Percentiles rank a stretch among this genome's conserved stretches.
phyloP scores from a whole-genome alignment of 1,140 invertebrate species.

The Cataglyphis hispanica region DNA sequence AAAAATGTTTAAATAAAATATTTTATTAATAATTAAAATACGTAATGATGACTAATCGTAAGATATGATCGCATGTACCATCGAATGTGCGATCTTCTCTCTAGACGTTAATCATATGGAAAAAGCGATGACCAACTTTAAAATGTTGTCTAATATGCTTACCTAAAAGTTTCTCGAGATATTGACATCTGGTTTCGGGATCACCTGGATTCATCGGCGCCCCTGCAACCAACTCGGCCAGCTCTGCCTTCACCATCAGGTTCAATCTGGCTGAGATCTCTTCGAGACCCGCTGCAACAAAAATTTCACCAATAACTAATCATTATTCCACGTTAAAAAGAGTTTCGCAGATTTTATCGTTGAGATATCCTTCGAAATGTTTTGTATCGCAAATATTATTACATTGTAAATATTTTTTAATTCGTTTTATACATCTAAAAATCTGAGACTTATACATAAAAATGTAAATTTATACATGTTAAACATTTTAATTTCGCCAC shows the following conservation, averaged over 20 bases:
- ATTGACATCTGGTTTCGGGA: constrained; percentile 81
- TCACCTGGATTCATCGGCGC: constrained; percentile 79
- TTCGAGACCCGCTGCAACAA: constrained; percentile 79
- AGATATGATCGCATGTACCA: too few relatives aligned
- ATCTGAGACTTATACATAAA: not conserved
- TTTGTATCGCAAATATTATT: not conserved
- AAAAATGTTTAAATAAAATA: too few relatives aligned
- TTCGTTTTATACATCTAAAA: not conserved
- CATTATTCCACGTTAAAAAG: not conserved
- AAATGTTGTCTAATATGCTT: constrained; percentile 61
- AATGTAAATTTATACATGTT: not conserved
- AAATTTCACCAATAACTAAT: not conserved
- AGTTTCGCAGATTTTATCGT: not conserved
- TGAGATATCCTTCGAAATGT: not conserved
- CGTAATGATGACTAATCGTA: too few relatives aligned
- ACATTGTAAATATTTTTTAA: too few relatives aligned
- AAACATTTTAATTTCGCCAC: not conserved
- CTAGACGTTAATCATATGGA: not conserved
- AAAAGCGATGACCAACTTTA: not conserved
- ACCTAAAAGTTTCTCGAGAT: constrained; percentile 82
- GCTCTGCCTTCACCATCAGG: constrained; percentile 82
- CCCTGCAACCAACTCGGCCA: constrained; percentile 79
- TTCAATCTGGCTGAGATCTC: constrained; percentile 83
- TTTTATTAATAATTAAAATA: too few relatives aligned
- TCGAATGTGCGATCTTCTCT: not conserved